A percentile compares a stretch with the other conserved stretches of the same genome.
Conservation (phyloP, 2,888 invertebrate genomes). For the Luperina nickerlii region DNA sequence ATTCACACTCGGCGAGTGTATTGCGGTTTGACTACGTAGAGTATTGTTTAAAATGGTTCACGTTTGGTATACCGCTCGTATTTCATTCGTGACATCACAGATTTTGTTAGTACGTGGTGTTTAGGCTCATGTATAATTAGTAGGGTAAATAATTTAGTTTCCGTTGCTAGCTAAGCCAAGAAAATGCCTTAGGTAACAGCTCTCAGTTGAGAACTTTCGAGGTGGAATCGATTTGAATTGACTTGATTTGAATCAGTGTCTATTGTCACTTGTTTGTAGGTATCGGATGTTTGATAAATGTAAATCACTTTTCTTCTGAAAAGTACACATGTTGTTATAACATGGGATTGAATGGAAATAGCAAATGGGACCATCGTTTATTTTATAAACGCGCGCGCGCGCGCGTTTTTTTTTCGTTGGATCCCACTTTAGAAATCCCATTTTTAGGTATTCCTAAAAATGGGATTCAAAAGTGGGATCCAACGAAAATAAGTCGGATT, state of each 20-base stretch:
- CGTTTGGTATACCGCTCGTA: constrained; percentile 9
- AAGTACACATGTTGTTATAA: too few species aligned
- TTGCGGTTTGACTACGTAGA: constrained; percentile 45
- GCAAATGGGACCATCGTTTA: too few species aligned
- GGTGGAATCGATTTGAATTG: not conserved
- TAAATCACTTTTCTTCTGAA: too few species aligned
- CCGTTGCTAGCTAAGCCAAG: not conserved
- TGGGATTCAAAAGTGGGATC: too few species aligned
- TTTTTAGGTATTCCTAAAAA: too few species aligned
- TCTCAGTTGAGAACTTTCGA: not conserved
- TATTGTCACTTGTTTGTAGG: not conserved
- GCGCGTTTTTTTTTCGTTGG: too few species aligned
- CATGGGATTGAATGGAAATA: too few species aligned
- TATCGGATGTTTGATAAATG: not conserved
- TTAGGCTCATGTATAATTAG: not conserved
- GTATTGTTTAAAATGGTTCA: constrained; percentile 45
- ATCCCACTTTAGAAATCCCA: too few species aligned
- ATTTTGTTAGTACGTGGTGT: not conserved
- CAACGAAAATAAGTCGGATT: not conserved
- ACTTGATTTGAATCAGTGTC: not conserved
- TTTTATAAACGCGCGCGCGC: too few species aligned
- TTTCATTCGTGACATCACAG: constrained; percentile 15
- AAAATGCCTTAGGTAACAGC: not conserved
- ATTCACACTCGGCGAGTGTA: constrained; percentile 43
- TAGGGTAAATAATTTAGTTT: not conserved